Evolutionary conservation across 2,113 vertebrate genomes (phyloP).

Genomic region (Hyla sarda): DNA sequence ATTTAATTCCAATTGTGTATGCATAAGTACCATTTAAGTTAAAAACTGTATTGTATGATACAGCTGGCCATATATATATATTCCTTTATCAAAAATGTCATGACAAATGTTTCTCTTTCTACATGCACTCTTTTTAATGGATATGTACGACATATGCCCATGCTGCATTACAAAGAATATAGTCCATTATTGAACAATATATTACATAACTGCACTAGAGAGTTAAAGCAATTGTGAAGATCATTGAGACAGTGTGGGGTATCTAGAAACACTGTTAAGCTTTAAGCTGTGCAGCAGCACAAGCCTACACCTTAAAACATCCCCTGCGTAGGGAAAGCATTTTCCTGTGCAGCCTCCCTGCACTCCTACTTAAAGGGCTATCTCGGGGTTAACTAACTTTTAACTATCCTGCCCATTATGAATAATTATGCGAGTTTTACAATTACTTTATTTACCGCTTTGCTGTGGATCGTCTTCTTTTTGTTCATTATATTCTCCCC

Average conservation of each 20-base stretch:
- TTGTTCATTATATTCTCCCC: no score
- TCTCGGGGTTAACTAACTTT: no score
- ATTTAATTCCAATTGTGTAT: background rate
- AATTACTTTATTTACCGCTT: no score
- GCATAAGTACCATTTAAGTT: background rate
- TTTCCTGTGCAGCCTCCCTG: no score
- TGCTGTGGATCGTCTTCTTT: no score
- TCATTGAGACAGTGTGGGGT: background rate
- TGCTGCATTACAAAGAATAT: slow-evolving; percentile 33
- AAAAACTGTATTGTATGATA: background rate
- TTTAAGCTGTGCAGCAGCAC: no score
- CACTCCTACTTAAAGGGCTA: no score
- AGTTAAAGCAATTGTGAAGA: background rate
- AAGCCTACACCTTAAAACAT: no score
- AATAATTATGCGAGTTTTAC: no score
- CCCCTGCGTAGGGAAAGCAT: no score
- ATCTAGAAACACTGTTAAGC: background rate
- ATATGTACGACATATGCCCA: slow-evolving; percentile 8
- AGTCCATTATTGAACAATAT: background rate
- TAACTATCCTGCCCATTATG: no score
- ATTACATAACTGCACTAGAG: background rate
- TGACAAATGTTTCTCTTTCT: background rate
- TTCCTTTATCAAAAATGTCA: background rate
- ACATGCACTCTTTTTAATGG: slow-evolving; percentile 23
- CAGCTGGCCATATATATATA: background rate